Evolutionary conservation across 2,797 vertebrate species (phyloP), one percentile per base, ranked within the genome.

Genomic region (Spinus pinus): DNA sequence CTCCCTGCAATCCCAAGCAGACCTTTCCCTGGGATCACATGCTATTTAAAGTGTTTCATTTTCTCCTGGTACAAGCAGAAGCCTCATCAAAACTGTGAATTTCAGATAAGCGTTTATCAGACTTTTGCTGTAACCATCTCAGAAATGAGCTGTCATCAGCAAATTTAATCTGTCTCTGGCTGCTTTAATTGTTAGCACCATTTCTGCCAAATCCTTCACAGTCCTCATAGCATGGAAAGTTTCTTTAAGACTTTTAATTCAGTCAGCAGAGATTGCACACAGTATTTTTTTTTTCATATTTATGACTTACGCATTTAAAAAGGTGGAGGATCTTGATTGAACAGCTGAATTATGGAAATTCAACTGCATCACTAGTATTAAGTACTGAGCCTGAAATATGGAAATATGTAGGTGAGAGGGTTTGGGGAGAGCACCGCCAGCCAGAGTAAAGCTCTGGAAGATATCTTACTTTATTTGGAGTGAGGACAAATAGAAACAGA

Each of bases 101-200:
- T 94, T 95, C 90, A 96, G 95, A 96, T 97, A 96, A 95, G 92
- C 74, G 69, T 97, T 95, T 95, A 96, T 96, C 96, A 91, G 95
- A 77, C 92, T 97, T 98, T 96, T 86, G 80, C 96, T 97, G 88
- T 95, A 97, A 90, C 96, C 95, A 96, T 97, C 96, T 97, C 93
- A 93, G 95, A 96, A 97, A 96, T 96, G 96, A 98, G 97, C 95
- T 97, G 95, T 97, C 97, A 97, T 97, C 97, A 97, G 86, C 81
- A 94, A 94, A 95, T 96, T 97, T 98, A 96, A 98, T 97, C 96
- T 97, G 81, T 94, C 46, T 96, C 96, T 96, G 84, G 53, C 86
- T 97, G 79, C 87, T 96, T 86, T 96, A 96, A 97, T 97, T 96
- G 92, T 97, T 96, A 95, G 77, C 66, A 93, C 82, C 78, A 82